Conservation (phyloP, 2,797 vertebrate genomes). For the Lates japonicus region DNA sequence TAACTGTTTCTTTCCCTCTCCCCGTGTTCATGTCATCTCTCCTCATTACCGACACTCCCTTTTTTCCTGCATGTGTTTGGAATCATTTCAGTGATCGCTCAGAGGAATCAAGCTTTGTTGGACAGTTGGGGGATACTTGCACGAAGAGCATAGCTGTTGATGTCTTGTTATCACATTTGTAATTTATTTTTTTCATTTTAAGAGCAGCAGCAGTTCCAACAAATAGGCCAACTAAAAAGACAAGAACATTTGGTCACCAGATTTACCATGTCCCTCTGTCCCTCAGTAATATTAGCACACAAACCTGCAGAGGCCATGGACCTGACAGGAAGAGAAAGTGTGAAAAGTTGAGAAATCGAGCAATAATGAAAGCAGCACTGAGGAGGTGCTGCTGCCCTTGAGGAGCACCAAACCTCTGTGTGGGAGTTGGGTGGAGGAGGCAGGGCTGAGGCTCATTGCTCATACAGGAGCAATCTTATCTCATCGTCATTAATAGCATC, state of each 20-base stretch:
- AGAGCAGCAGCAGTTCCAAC: constrained; percentile 19
- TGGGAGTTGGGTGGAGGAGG: constrained; percentile 57
- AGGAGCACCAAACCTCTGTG: constrained; percentile 39
- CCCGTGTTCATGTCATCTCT: neutral
- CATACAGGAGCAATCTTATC: constrained; percentile 56
- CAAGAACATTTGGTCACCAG: constrained; percentile 57
- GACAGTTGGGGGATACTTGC: neutral
- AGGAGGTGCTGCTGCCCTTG: constrained; percentile 37
- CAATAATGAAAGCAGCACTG: constrained; percentile 8
- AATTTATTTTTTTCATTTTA: constrained; percentile 39
- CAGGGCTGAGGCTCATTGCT: constrained; percentile 26
- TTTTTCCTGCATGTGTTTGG: constrained; percentile 7
- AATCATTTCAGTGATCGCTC: constrained; percentile 17
- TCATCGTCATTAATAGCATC: constrained; percentile 54
- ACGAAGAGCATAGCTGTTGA: constrained; percentile 1
- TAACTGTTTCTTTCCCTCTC: constrained; percentile 40
- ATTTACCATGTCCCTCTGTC: constrained; percentile 34
- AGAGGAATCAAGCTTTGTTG: neutral
- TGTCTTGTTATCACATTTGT: constrained; percentile 24
- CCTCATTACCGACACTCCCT: neutral
- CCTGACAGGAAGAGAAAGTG: constrained; percentile 22
- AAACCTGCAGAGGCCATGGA: constrained; percentile 3
- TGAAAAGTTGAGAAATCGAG: constrained; percentile 2
- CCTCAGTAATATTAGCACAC: constrained; percentile 22
- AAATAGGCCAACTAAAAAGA: constrained; percentile 13